phyloP scores from a whole-genome alignment of 2,888 invertebrate species.

The Exephanes ischioxanthus region DNA sequence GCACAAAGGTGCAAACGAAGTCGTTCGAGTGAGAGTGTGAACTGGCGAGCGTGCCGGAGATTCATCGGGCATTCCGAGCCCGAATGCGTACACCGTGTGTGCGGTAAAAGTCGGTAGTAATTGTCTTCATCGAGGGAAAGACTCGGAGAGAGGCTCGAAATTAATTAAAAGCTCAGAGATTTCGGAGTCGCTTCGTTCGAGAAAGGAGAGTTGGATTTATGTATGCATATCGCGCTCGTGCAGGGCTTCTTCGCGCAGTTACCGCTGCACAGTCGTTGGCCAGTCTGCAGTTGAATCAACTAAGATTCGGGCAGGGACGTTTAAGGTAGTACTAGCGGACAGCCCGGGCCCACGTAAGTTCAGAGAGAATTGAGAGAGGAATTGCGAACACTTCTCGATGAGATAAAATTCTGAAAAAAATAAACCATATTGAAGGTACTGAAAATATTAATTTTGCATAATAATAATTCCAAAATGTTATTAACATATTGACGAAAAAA shows the following conservation, averaged over 20 bases:
- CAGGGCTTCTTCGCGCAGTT: too few species aligned
- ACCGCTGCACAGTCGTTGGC: background rate
- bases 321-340: too few species aligned
- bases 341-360: too few species aligned
- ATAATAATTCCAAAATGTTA: too few species aligned
- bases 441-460: too few species aligned
- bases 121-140: slow-evolving; percentile 32
- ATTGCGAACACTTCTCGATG: too few species aligned
- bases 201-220: background rate
- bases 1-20: slow-evolving; percentile 20
- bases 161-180: slow-evolving; percentile 51
- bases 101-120: slow-evolving; percentile 49
- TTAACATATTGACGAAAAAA: too few species aligned
- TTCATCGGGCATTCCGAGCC: slow-evolving; percentile 37
- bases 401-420: too few species aligned
- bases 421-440: too few species aligned
- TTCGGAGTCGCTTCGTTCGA: slow-evolving; percentile 39
- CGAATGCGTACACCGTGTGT: background rate
- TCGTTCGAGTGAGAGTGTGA: slow-evolving; percentile 54
- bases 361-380: too few species aligned
- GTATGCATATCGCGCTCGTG: background rate
- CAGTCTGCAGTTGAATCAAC: background rate
- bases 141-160: slow-evolving; percentile 51
- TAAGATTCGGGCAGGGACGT: too few species aligned
- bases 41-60: slow-evolving; percentile 23